Evolutionary conservation across 2,888 invertebrate species (phyloP).

Genomic region (Drosophila mimetica): DNA sequence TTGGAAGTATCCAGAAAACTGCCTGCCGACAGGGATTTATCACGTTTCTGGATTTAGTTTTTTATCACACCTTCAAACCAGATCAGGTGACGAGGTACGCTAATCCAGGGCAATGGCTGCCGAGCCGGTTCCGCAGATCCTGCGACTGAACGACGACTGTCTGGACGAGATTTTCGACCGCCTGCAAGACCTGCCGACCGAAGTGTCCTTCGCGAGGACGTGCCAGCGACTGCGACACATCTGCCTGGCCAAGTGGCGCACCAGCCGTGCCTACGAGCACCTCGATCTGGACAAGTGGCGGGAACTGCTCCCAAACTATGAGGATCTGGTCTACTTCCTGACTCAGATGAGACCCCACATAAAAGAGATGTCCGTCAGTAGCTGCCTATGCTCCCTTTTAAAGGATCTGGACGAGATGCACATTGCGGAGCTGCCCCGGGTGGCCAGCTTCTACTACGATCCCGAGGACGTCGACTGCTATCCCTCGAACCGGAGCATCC

Average conservation of each 20-base stretch:
- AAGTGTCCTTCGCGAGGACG: conserved; percentile 66
- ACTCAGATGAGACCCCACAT: conserved; percentile 60
- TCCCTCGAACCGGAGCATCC: conserved; percentile 68
- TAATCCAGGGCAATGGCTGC: conserved; percentile 43
- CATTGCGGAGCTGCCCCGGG: conserved; percentile 56
- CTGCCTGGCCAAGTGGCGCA: conserved; percentile 65
- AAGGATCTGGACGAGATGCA: conserved; percentile 73
- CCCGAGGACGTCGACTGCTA: conserved; percentile 71
- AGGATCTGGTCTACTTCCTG: conserved; percentile 73
- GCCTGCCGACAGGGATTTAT: neutral
- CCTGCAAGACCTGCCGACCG: conserved; percentile 65
- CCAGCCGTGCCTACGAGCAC: conserved; percentile 59
- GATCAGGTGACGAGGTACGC: neutral
- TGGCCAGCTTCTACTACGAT: conserved; percentile 68
- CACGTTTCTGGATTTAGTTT: too few relatives aligned
- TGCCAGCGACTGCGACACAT: conserved; percentile 71
- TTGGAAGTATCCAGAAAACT: neutral
- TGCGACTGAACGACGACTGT: conserved; percentile 75
- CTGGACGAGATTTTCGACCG: conserved; percentile 70
- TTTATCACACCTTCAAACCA: neutral
- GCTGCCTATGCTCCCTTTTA: conserved; percentile 69
- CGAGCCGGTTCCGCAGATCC: conserved; percentile 42
- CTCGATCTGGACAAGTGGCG: conserved; percentile 72
- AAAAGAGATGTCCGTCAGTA: conserved; percentile 58
- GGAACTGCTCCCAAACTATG: conserved; percentile 59